Evolutionary conservation across 2,113 vertebrate species (phyloP).

Genomic region (Bucco capensis): DNA sequence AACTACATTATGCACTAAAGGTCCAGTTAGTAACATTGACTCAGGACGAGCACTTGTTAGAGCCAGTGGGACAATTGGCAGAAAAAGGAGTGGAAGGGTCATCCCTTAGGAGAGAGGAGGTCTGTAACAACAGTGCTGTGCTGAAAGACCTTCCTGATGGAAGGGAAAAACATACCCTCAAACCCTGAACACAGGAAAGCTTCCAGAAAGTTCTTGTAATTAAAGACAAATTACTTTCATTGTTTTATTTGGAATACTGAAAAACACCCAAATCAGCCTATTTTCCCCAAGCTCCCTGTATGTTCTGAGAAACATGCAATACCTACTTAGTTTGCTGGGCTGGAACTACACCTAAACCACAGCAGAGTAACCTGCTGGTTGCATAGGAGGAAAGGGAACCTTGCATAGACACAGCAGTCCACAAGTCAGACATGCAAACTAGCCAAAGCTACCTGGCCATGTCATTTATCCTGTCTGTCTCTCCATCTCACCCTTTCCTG

Average conservation of each 20-base stretch:
- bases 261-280: neutral
- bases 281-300: accelerated
- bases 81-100: neutral
- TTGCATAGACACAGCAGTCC: neutral
- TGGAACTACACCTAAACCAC: neutral
- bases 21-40: neutral
- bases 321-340: neutral
- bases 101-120: neutral
- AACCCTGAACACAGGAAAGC: neutral
- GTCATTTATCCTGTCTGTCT: accelerated
- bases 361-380: neutral
- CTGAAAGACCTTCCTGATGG: neutral
- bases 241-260: neutral
- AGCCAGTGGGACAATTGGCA: neutral
- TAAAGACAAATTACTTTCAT: neutral
- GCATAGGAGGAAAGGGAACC: neutral
- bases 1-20: neutral
- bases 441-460: neutral
- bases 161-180: neutral
- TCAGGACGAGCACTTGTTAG: neutral
- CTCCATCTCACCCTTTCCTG: neutral
- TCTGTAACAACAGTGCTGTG: neutral
- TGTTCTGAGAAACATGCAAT: neutral
- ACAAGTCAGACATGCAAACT: neutral
- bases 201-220: neutral